Base-by-base conservation (phyloP, 2,113 vertebrate species). In the Hippocampus zosterae region DNA sequence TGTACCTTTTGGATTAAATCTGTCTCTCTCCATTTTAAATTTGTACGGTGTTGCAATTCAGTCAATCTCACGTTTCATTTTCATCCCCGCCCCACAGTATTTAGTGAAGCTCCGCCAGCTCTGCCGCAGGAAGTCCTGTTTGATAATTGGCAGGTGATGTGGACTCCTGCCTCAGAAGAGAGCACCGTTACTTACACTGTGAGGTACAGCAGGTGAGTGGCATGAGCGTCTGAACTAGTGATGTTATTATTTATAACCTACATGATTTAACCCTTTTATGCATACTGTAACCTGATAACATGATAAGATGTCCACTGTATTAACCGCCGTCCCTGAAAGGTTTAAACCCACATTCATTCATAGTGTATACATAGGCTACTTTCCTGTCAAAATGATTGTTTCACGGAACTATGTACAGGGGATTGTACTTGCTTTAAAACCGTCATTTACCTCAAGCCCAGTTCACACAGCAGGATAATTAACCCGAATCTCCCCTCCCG, bases 91-190 rank as follows among this genome's bases (percentile, higher is more conserved):
- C 2, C 44, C 23, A 12, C 63, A 65, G 63, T 65, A 44, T 33
- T 65, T 12, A 25, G 63, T 25, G 63, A 65, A 29, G 41, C 41
- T 8, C 63, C 41, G 25, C 63, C 63, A 16, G n/a, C 5, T 25
- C n/a, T 18, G 63, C 63, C 63, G 46, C n/a, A 65, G 63, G 23
- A 46, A 15, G 40, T 65, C 63, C 41, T 46, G n/a, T 23, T 65
- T 65, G 41, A 65, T 44, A 65, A 65, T 12, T 65, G 63, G 63
- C 63, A 65, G 63, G 44, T 65, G 63, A 65, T 23, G 8, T 65
- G 63, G 63, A 65, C 41, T 25, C n/a, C 63, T 25, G 63, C n/a
- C 41, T 18, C 11, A 42, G n/a, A 65, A 46, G n/a, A 46, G n/a
- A 42, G 1, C 63, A 18, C 13, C 12, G 63, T 65, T 41, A 46